These are phyloP conservation scores for Apolygus lucorum DNA, from an alignment of 1,140 invertebrate genomes.

Conservation along the genomic window DNA sequence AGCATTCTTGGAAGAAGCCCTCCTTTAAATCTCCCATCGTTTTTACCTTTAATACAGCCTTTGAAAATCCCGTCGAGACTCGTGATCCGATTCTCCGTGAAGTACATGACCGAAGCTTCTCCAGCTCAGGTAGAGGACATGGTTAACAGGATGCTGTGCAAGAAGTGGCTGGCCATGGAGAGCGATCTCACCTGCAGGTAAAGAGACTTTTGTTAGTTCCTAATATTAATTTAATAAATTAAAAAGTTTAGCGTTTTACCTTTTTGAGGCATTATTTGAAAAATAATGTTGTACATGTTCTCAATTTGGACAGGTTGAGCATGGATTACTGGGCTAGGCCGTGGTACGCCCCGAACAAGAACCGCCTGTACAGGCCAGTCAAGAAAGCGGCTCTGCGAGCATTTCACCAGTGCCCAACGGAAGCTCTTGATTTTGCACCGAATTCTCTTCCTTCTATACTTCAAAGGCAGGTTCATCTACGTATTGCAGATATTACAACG, in stretches of 20 bases:
- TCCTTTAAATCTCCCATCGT: too few species aligned
- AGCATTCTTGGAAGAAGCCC: too few species aligned
- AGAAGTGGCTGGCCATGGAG: constrained; percentile 9
- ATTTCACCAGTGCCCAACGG: not conserved
- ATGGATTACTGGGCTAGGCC: constrained; percentile 19
- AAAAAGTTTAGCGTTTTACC: too few species aligned
- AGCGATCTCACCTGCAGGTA: constrained; percentile 6
- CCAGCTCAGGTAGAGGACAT: constrained; percentile 13
- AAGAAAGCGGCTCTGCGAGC: not conserved
- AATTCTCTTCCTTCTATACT: constrained; percentile 14
- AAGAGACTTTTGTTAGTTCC: too few species aligned
- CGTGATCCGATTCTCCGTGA: not conserved
- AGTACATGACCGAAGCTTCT: constrained; percentile 17
- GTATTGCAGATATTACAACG: too few species aligned
- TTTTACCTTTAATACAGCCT: not conserved
- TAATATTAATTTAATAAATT: too few species aligned
- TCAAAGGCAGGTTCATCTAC: too few species aligned
- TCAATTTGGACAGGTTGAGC: constrained; percentile 4
- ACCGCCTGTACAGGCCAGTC: not conserved
- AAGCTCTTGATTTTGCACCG: constrained; percentile 12
- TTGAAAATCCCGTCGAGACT: constrained; percentile 10
- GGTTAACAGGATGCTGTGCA: constrained; percentile 9
- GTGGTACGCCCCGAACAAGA: constrained; percentile 5
- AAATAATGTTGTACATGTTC: too few species aligned
- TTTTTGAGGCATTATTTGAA: too few species aligned